Percentiles rank a stretch among this genome's conserved stretches.
Conservation (phyloP, 92 coral and sea anemone genomes). For the Galaxea fascicularis region DNA sequence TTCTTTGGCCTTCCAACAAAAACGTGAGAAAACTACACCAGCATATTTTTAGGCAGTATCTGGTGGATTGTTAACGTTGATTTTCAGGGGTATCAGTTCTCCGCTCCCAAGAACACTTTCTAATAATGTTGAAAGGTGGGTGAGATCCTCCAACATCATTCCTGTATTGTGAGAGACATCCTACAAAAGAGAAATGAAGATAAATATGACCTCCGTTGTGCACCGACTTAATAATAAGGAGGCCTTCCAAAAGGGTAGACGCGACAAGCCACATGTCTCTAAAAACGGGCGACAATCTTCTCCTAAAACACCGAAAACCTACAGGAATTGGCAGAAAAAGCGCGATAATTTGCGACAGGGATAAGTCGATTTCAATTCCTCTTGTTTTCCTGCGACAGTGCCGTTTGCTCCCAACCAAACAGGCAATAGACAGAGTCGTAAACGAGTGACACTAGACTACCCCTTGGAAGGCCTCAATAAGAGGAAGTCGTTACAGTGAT, state of each 20-base stretch:
- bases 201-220: neutral
- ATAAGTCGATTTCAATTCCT: too few relatives aligned
- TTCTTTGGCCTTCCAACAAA: neutral
- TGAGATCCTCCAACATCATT: slow-evolving; percentile 71
- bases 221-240: neutral
- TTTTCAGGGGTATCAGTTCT: slow-evolving; percentile 29
- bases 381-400: too few relatives aligned
- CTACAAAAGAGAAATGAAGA: slow-evolving; percentile 21
- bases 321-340: too few relatives aligned
- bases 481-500: too few relatives aligned
- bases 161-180: slow-evolving; percentile 73
- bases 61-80: slow-evolving; percentile 1
- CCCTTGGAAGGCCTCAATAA: too few relatives aligned
- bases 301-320: too few relatives aligned
- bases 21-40: neutral
- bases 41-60: neutral
- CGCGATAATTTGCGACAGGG: too few relatives aligned
- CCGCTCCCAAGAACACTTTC: slow-evolving; percentile 31
- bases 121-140: slow-evolving; percentile 39
- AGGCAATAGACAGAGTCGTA: too few relatives aligned
- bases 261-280: too few relatives aligned
- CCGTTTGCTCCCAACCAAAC: too few relatives aligned
- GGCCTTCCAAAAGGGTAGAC: neutral
- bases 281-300: too few relatives aligned
- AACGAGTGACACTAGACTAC: too few relatives aligned